Percentiles rank a stretch among this genome's conserved stretches.
Evolutionary conservation across 37 sponge, comb jelly and placozoan species (phyloP).

Genomic region (Theonella swinhoei): DNA sequence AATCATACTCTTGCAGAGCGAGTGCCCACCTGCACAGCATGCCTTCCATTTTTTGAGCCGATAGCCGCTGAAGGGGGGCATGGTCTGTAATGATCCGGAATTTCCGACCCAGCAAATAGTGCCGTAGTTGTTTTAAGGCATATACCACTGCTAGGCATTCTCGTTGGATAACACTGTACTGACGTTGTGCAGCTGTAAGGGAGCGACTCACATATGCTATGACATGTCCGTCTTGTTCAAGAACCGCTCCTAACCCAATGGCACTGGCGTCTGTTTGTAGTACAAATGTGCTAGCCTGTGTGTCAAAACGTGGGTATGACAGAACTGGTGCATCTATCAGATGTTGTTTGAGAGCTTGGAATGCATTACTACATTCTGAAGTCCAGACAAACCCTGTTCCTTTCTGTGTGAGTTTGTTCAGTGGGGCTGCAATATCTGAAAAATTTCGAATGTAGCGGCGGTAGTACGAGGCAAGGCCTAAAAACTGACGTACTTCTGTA

Average conservation of each 20-base stretch:
- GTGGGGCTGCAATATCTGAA: slow-evolving; percentile 63
- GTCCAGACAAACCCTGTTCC: slow-evolving; percentile 28
- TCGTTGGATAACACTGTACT: slow-evolving; percentile 42
- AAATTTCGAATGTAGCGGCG: slow-evolving; percentile 55
- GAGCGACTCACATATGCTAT: slow-evolving; percentile 31
- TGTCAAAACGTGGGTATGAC: slow-evolving; percentile 46
- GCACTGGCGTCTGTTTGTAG: slow-evolving; percentile 77
- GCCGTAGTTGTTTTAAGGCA: slow-evolving; percentile 57
- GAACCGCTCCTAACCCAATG: slow-evolving; percentile 56
- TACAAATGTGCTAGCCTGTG: slow-evolving; percentile 18
- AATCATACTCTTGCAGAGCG: slow-evolving; percentile 56
- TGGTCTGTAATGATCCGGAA: slow-evolving; percentile 52
- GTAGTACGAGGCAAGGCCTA: slow-evolving; percentile 69
- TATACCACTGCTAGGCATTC: slow-evolving; percentile 61
- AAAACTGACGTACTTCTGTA: slow-evolving; percentile 31
- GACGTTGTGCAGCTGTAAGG: slow-evolving; percentile 7
- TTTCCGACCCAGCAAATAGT: slow-evolving; percentile 44
- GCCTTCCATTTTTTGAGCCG: slow-evolving; percentile 67
- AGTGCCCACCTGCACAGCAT: slow-evolving; percentile 59
- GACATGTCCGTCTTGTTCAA: slow-evolving; percentile 59
- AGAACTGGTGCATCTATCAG: slow-evolving; percentile 54
- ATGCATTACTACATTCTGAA: slow-evolving; percentile 22
- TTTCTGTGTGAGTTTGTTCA: slow-evolving; percentile 66
- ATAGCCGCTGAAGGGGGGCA: slow-evolving; percentile 48
- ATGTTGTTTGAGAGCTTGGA: slow-evolving; percentile 37